A percentile compares a stretch with the other conserved stretches of the same genome.
phyloP scores from a whole-genome alignment of 2,888 invertebrate species.

The Eupithecia subumbrata region DNA sequence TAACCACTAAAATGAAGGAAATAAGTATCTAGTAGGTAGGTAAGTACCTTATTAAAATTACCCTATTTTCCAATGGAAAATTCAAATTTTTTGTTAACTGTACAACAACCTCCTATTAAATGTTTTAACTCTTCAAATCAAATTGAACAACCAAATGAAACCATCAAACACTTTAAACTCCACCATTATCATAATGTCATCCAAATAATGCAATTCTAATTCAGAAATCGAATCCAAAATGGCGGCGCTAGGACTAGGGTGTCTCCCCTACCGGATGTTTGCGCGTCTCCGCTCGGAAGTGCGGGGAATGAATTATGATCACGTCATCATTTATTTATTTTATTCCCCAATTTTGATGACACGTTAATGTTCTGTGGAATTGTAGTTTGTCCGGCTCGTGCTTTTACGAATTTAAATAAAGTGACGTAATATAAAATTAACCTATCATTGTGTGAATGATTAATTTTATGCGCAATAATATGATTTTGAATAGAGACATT shows the following conservation, averaged over 20 bases:
- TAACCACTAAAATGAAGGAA: neutral
- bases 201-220: constrained; percentile 59
- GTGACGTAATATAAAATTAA: constrained; percentile 30
- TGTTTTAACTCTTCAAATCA: neutral
- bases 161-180: constrained; percentile 34
- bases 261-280: constrained; percentile 71
- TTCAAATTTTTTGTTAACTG: no score
- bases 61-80: no score
- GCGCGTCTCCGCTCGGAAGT: constrained; percentile 70
- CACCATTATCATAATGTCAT: constrained; percentile 59
- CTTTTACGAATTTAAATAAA: constrained; percentile 36
- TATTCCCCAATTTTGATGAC: constrained; percentile 64
- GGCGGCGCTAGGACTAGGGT: constrained; percentile 69
- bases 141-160: constrained; percentile 21
- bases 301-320: constrained; percentile 60
- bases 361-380: constrained; percentile 65
- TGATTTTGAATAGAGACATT: constrained; percentile 12
- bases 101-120: neutral
- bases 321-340: constrained; percentile 69
- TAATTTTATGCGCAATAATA: constrained; percentile 13
- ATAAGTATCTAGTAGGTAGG: no score
- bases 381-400: constrained; percentile 54
- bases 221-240: constrained; percentile 71
- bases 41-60: no score
- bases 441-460: constrained; percentile 28